A percentile compares a stretch with the other conserved stretches of the same genome.
phyloP scores from a whole-genome alignment of 2,113 vertebrate species.

The Corythoichthys intestinalis region DNA sequence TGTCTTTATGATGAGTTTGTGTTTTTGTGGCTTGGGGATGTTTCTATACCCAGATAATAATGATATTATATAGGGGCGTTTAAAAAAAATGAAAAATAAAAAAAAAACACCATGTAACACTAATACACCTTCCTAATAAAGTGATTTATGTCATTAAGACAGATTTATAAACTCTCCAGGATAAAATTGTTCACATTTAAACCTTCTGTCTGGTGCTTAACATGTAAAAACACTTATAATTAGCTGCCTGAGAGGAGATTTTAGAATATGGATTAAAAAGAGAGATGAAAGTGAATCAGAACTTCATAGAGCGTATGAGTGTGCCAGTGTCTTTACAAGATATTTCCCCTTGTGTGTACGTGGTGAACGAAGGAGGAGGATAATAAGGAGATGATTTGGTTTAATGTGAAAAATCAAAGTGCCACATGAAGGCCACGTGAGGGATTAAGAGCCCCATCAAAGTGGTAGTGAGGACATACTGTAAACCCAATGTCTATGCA shows the following conservation, averaged over 20 bases:
- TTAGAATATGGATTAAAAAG: neutral
- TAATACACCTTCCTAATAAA: neutral
- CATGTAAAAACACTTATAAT: neutral
- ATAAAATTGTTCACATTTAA: neutral
- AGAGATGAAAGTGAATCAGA: conserved; percentile 1
- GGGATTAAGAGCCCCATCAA: conserved; percentile 18
- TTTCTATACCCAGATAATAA: neutral
- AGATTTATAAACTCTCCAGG: neutral
- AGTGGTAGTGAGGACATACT: neutral
- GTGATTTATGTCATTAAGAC: neutral
- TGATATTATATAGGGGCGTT: neutral
- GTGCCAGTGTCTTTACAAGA: neutral
- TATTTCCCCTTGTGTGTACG: neutral
- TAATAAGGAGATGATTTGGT: conserved; percentile 22
- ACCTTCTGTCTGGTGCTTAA: neutral
- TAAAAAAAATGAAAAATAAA: neutral
- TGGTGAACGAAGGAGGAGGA: conserved; percentile 18
- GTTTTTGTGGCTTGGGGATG: neutral
- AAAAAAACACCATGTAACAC: neutral
- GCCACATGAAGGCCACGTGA: conserved; percentile 14
- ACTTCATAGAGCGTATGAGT: neutral
- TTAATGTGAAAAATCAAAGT: neutral
- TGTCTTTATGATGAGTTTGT: neutral
- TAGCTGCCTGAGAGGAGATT: neutral
- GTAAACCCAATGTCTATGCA: neutral